A percentile compares a stretch with the other conserved stretches of the same genome.
These are phyloP conservation scores for Chamaetylas fuelleborni DNA, from an alignment of 2,113 vertebrate genomes.

Conservation along the genomic window DNA sequence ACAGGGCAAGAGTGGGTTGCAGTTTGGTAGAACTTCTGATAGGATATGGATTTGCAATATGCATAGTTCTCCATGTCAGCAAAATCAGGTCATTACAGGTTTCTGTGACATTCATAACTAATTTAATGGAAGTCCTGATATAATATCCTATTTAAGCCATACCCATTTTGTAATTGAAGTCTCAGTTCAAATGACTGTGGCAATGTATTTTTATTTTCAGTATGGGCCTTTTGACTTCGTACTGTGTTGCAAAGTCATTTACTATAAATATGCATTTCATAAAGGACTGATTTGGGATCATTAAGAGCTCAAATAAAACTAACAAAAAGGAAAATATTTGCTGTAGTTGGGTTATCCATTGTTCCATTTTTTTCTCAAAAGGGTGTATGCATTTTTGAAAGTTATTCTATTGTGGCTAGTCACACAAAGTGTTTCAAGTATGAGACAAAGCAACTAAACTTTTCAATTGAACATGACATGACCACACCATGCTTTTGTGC, in stretches of 20 bases:
- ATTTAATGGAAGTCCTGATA: constrained; percentile 18
- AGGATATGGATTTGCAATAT: constrained; percentile 43
- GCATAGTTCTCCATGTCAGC: neutral
- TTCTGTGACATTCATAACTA: constrained; percentile 44
- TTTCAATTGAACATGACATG: neutral
- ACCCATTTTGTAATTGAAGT: constrained; percentile 11
- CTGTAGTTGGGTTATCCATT: neutral
- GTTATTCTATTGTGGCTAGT: neutral
- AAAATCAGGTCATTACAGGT: constrained; percentile 5
- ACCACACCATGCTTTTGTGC: neutral
- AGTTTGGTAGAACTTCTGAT: neutral
- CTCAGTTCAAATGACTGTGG: neutral
- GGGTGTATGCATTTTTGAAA: neutral
- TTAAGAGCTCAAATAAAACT: neutral
- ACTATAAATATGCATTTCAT: neutral
- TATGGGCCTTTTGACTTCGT: neutral
- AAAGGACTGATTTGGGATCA: neutral
- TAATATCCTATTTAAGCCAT: neutral
- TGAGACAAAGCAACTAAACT: neutral
- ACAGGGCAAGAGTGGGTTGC: neutral
- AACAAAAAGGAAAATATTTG: neutral
- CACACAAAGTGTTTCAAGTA: neutral
- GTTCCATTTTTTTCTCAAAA: neutral
- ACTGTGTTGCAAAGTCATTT: neutral
- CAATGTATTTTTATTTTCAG: constrained; percentile 38